Evolutionary conservation across 2,888 invertebrate genomes (phyloP).

Genomic region (Antitype chi): DNA sequence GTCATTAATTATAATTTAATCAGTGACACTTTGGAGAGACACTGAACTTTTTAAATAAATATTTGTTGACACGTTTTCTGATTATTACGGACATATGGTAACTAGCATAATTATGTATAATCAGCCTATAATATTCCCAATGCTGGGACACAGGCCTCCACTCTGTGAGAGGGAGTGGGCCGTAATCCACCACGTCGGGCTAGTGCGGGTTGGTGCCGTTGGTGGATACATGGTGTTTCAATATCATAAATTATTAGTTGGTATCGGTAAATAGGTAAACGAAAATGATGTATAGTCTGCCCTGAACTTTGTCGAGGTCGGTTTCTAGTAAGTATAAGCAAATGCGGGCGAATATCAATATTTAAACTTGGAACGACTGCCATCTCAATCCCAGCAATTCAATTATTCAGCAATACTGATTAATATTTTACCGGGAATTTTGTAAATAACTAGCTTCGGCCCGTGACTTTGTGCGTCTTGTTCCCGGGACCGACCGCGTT

Average conservation of each 20-base stretch:
- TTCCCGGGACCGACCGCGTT: not conserved
- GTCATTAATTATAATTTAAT: slow-evolving; percentile 51
- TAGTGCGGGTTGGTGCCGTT: too few species aligned
- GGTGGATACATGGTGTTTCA: not conserved
- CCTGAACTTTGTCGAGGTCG: not conserved
- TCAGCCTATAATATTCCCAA: not conserved
- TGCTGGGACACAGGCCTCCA: not conserved
- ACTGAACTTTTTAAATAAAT: slow-evolving; percentile 33
- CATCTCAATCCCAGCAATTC: not conserved
- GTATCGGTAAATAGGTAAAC: not conserved
- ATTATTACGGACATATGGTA: not conserved
- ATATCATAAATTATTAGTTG: slow-evolving; percentile 11
- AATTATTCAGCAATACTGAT: not conserved
- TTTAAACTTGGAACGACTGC: not conserved
- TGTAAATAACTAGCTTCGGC: not conserved
- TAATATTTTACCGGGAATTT: not conserved
- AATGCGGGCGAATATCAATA: slow-evolving; percentile 3
- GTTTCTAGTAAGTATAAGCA: not conserved
- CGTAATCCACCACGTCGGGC: not conserved
- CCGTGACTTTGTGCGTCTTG: not conserved
- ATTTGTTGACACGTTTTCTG: slow-evolving; percentile 1
- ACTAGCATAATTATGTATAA: not conserved
- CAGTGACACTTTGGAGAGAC: slow-evolving; percentile 24
- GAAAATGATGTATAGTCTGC: not conserved
- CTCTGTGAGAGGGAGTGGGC: not conserved